Percentiles rank a stretch among this genome's conserved stretches.
These are phyloP conservation scores for Pristionchus mayeri DNA, from an alignment of 2,888 invertebrate genomes.

Conservation along the genomic window DNA sequence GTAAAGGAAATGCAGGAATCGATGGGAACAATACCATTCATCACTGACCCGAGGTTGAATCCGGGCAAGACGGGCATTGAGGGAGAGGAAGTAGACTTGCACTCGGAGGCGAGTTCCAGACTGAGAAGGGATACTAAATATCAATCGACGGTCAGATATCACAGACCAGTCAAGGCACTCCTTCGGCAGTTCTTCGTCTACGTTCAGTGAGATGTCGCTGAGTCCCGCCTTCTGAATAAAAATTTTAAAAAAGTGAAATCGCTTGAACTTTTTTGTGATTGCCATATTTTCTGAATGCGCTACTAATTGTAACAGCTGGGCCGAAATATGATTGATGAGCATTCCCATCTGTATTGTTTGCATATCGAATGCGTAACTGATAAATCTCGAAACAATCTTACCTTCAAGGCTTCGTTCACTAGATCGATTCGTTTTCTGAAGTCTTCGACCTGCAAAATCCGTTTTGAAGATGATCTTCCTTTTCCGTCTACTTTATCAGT, in stretches of 20 bases:
- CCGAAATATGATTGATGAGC: background rate
- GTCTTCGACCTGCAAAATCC: slow-evolving; percentile 25
- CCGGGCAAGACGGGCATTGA: slow-evolving; percentile 17
- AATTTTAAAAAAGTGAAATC: too few species aligned
- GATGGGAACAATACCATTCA: too few species aligned
- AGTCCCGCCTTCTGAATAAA: slow-evolving; percentile 31
- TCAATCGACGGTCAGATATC: background rate
- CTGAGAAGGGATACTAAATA: slow-evolving; percentile 23
- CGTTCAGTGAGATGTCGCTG: background rate
- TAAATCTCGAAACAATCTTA: background rate
- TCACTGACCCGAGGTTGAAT: background rate
- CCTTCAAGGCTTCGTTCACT: slow-evolving; percentile 37
- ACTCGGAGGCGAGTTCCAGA: background rate
- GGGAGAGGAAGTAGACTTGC: background rate
- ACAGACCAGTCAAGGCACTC: slow-evolving; percentile 8
- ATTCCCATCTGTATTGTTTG: background rate
- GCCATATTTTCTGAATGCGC: too few species aligned
- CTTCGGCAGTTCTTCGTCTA: slow-evolving; percentile 31
- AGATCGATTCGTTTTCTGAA: background rate
- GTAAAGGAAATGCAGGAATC: too few species aligned
- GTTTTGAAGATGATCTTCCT: background rate
- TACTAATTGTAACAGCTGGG: too few species aligned
- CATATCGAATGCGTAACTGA: background rate
- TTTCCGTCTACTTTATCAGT: background rate
- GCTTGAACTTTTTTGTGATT: too few species aligned